These are phyloP conservation scores for Marronus borbonicus DNA, from an alignment of 2,888 invertebrate species.

Conservation along the genomic window DNA sequence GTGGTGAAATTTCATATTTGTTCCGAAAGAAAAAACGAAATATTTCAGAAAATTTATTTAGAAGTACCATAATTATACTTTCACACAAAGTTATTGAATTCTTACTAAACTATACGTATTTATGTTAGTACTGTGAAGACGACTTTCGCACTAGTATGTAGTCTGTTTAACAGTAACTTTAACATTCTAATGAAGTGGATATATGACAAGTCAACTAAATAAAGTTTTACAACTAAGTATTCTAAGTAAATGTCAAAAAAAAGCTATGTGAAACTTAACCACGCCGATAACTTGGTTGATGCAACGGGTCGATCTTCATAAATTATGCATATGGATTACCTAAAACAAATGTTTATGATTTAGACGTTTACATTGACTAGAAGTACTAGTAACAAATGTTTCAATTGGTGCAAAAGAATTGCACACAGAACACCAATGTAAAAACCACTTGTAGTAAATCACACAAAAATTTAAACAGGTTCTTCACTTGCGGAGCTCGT, in stretches of 20 bases:
- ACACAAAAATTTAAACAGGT: too few species aligned
- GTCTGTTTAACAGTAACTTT: too few species aligned
- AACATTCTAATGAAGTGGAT: background rate
- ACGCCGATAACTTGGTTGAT: background rate
- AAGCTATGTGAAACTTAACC: too few species aligned
- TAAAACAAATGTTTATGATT: conserved; percentile 42
- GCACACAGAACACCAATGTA: too few species aligned
- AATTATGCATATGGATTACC: conserved; percentile 49
- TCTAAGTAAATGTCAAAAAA: background rate
- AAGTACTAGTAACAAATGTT: too few species aligned
- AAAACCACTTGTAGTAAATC: too few species aligned
- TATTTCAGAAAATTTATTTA: background rate
- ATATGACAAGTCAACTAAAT: background rate
- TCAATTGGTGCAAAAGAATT: too few species aligned
- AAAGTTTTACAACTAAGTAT: background rate
- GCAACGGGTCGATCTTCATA: conserved; percentile 7
- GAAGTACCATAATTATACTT: background rate
- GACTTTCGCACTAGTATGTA: too few species aligned
- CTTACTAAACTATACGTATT: background rate
- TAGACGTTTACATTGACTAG: background rate
- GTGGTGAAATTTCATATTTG: too few species aligned
- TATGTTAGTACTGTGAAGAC: too few species aligned
- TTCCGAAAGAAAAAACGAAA: background rate
- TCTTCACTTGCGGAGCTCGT: too few species aligned
- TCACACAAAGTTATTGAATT: background rate